These are phyloP conservation scores for Cephus sareptanus DNA, from an alignment of 2,888 invertebrate species.

Conservation along the genomic window DNA sequence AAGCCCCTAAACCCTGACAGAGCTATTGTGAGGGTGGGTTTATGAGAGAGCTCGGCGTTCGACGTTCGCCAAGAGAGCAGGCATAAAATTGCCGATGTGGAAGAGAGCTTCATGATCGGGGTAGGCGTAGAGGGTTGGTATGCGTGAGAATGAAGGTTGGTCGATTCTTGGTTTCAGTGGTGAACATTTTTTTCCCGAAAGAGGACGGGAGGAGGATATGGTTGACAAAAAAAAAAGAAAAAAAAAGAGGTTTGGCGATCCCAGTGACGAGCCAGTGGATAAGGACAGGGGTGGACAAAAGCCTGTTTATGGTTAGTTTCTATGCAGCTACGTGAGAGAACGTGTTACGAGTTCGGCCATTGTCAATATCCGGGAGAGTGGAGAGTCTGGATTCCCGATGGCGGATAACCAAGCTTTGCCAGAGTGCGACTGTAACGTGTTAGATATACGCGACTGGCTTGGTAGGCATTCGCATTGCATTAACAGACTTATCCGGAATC, in stretches of 20 bases:
- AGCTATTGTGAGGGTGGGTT: constrained; percentile 39
- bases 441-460: neutral
- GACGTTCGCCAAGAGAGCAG: constrained; percentile 14
- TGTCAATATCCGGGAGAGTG: constrained; percentile 7
- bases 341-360: constrained; percentile 13
- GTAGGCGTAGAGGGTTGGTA: neutral
- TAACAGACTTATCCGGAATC: constrained; percentile 4
- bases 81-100: constrained; percentile 19
- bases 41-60: constrained; percentile 30
- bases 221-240: neutral
- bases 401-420: neutral
- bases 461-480: neutral
- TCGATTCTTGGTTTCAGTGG: neutral
- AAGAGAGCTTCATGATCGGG: neutral
- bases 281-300: neutral
- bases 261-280: neutral
- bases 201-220: neutral
- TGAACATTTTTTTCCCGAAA: neutral
- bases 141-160: neutral
- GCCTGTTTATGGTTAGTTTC: neutral
- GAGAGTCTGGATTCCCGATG: neutral
- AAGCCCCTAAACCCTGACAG: constrained; percentile 33
- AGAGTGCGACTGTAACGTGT: neutral
- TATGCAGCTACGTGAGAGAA: neutral
- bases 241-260: neutral